Conservation (phyloP, 2,113 vertebrate species). For the Rhineura floridana region DNA sequence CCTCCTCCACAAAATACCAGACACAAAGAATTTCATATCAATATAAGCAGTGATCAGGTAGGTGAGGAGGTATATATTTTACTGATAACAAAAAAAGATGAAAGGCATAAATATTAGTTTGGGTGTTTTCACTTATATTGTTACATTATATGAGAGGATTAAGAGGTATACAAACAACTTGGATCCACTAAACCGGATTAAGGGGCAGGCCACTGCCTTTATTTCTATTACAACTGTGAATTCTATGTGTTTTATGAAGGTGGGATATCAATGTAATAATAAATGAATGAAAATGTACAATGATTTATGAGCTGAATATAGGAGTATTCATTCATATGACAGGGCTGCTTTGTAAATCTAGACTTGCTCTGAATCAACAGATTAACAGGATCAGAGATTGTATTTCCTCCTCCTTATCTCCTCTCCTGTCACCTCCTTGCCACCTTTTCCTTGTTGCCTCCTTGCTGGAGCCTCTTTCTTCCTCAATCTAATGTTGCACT, state of each 20-base stretch:
- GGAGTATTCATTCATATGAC: background rate
- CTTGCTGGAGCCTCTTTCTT: too few relatives aligned
- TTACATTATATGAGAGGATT: background rate
- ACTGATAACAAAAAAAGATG: background rate
- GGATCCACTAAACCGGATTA: background rate
- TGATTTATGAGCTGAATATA: background rate
- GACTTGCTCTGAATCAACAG: background rate
- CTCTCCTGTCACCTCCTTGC: too few relatives aligned
- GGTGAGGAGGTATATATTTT: accelerated
- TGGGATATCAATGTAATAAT: too few relatives aligned
- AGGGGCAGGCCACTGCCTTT: background rate
- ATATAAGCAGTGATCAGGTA: background rate
- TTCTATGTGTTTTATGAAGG: background rate
- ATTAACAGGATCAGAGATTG: too few relatives aligned
- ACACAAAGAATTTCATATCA: background rate
- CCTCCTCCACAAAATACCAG: too few relatives aligned
- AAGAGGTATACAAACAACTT: background rate
- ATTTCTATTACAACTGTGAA: background rate
- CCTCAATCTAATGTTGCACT: too few relatives aligned
- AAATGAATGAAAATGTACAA: too few relatives aligned
- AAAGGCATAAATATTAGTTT: background rate
- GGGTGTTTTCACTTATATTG: background rate
- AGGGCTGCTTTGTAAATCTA: background rate
- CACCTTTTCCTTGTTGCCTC: too few relatives aligned
- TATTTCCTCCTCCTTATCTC: too few relatives aligned